phyloP scores from a whole-genome alignment of 23 tunicate genomes.

The Halocynthia aurantium region DNA sequence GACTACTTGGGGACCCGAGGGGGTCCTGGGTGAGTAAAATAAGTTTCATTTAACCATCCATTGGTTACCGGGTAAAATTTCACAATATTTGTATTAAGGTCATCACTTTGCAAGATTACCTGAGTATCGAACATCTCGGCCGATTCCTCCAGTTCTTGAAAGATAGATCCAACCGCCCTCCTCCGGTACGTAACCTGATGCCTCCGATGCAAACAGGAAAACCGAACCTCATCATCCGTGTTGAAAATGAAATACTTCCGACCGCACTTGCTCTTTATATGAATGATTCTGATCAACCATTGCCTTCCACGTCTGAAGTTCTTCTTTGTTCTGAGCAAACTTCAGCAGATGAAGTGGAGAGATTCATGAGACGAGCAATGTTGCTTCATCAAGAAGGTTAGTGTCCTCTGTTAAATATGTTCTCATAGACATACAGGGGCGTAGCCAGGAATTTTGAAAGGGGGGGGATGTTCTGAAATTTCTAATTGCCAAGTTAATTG shows the following conservation, averaged over 20 bases:
- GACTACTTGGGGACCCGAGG: too few relatives aligned
- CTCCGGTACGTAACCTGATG: constrained; percentile 8
- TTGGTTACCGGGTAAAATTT: too few relatives aligned
- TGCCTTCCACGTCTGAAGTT: constrained; percentile 59
- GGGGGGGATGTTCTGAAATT: too few relatives aligned
- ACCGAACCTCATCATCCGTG: constrained; percentile 50
- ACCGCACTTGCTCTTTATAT: constrained; percentile 35
- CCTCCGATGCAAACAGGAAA: constrained; percentile 7
- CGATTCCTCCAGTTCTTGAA: constrained; percentile 22
- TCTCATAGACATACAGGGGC: too few relatives aligned
- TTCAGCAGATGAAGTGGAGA: constrained; percentile 43
- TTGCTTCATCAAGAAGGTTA: too few relatives aligned
- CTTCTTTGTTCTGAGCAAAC: constrained; percentile 40
- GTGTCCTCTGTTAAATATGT: too few relatives aligned
- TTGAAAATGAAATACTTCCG: constrained; percentile 26
- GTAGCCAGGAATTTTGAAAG: too few relatives aligned
- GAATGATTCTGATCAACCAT: constrained; percentile 22
- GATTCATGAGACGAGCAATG: constrained; percentile 38
- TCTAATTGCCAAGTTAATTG: too few relatives aligned
- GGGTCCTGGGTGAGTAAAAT: too few relatives aligned
- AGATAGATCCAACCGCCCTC: neutral
- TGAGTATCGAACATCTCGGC: constrained; percentile 40
- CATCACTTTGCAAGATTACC: constrained; percentile 24
- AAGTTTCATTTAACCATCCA: too few relatives aligned
- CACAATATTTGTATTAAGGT: constrained; percentile 27